Evolutionary conservation across 2,113 vertebrate genomes (phyloP), one percentile per base, ranked within the genome.

Genomic region (Nestor notabilis): DNA sequence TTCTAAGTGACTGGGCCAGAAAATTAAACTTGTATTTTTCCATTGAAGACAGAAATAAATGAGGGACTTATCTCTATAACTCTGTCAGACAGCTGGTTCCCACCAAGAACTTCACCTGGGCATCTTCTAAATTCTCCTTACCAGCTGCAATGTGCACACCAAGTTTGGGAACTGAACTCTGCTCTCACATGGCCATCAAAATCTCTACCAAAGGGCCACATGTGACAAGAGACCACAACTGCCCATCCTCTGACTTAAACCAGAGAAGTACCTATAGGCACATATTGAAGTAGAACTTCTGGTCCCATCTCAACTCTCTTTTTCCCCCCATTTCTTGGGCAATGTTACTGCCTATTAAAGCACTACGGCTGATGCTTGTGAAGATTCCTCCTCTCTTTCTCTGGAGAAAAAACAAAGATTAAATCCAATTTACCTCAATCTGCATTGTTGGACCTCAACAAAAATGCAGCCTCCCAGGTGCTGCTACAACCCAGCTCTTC

Each of bases 1-100:
- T 94, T 94, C 93, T 88, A 92, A 91, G 76, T 66, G 84, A 85
- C 63, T 95, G 81, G 80, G 55, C 84, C 74, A 96, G 84, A 95
- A 96, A 96, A 97, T 94, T 84, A 87, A 84, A 68, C 69, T 83
- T 83, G 66, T 55, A n/a, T 43, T 95, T 83, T 87, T 58, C 75
- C 64, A 50, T 80, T 74, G 23, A 29, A 35, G 68, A 13, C 8
- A 53, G 66, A 90, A 82, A 87, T 13, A 93, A 93, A 91, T 74
- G 88, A 85, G 53, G n/a, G 63, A 29, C 39, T 74, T 37, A 18
- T 35, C 35, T 72, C 63, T 31, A 31, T 56, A 50, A 23, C 33
- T 76, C 43, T 49, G 53, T 24, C 75, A 56, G 63, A 60, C 61
- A 74, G 56, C 33, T 71, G 71, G 70, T 53, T 14, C 33, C 66